Conservation (phyloP, 1,140 invertebrate species). For the Nebria ingens region DNA sequence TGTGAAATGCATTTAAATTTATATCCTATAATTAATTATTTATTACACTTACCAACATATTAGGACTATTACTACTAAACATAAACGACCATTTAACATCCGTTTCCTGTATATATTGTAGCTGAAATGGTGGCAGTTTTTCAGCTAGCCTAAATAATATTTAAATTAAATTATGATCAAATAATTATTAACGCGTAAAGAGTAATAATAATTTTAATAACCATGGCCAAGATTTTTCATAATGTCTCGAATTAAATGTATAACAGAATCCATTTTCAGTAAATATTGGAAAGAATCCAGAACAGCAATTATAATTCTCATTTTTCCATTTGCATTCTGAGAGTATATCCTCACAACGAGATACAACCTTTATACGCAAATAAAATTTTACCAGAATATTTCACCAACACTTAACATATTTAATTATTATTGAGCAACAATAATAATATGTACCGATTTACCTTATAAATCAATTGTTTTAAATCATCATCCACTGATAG, state of each 20-base stretch:
- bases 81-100: constrained; percentile 50
- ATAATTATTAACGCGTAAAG: not conserved
- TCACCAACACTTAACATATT: not conserved
- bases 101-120: constrained; percentile 49
- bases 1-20: not conserved
- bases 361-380: constrained; percentile 35
- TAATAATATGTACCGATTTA: not conserved
- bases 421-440: not conserved
- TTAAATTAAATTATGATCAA: constrained; percentile 10
- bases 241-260: constrained; percentile 51
- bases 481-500: not conserved
- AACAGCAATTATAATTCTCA: constrained; percentile 39
- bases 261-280: constrained; percentile 63
- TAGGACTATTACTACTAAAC: constrained; percentile 36
- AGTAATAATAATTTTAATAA: constrained; percentile 22
- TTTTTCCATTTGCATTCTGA: constrained; percentile 50
- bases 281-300: constrained; percentile 47
- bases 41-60: constrained; percentile 35
- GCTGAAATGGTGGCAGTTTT: constrained; percentile 34
- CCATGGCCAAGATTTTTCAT: constrained; percentile 41
- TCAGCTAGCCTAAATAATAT: constrained; percentile 31
- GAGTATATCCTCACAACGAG: constrained; percentile 43
- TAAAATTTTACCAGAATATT: not conserved
- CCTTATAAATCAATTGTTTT: not conserved
- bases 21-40: not conserved